Evolutionary conservation across 2,797 vertebrate species (phyloP).

Genomic region (Falco columbarius): DNA sequence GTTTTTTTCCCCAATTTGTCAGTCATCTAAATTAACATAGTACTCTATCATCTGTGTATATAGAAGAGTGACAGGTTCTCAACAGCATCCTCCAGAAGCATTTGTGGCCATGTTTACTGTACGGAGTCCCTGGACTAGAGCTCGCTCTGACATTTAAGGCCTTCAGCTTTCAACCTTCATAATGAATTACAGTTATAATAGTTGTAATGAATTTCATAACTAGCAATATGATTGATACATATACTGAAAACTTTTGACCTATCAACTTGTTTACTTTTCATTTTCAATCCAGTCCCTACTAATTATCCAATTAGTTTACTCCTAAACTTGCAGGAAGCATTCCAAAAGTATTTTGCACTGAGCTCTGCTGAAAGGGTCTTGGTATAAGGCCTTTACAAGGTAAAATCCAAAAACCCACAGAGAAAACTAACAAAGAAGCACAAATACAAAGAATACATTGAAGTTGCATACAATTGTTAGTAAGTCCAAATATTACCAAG

Average conservation of each 20-base stretch:
- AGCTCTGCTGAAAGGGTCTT: not conserved
- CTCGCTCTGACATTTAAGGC: not conserved
- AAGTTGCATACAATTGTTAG: not conserved
- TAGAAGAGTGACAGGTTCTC: not conserved
- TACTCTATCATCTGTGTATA: not conserved
- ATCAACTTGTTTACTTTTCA: not conserved
- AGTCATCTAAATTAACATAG: not conserved
- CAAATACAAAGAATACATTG: not conserved
- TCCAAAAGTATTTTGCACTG: not conserved
- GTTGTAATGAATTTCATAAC: not conserved
- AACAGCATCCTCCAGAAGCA: not conserved
- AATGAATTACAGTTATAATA: not conserved
- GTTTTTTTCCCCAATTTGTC: not conserved
- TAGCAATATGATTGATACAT: not conserved
- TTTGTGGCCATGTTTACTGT: not conserved
- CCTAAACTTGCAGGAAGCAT: not conserved
- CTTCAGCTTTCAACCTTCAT: not conserved
- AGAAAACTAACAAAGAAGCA: not conserved
- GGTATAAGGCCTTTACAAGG: not conserved
- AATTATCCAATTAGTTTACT: conserved; percentile 20
- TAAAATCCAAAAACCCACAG: not conserved
- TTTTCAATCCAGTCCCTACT: not conserved
- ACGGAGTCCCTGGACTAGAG: not conserved
- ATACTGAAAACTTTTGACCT: not conserved
- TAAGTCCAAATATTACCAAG: not conserved